Evolutionary conservation across 2,113 vertebrate species (phyloP).

Genomic region (Perca schrenkii): DNA sequence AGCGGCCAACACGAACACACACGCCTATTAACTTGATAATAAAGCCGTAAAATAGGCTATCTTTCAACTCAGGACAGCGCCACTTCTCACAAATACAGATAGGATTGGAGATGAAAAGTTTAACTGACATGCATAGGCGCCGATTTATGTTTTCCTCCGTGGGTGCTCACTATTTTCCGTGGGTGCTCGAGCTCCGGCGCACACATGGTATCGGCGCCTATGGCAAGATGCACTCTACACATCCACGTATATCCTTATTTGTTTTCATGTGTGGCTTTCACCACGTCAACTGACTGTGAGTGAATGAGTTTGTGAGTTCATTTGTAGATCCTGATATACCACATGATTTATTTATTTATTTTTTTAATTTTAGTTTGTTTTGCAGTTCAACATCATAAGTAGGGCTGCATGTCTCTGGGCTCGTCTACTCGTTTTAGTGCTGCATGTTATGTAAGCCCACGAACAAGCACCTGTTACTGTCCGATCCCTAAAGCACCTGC

Average conservation of each 20-base stretch:
- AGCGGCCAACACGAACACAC: too few species aligned
- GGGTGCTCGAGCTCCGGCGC: too few species aligned
- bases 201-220: too few species aligned
- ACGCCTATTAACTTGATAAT: too few species aligned
- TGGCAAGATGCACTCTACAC: neutral
- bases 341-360: too few species aligned
- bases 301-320: neutral
- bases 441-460: neutral
- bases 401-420: neutral
- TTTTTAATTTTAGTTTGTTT: neutral
- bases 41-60: too few species aligned
- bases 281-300: neutral
- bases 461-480: conserved; percentile 44
- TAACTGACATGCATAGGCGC: too few species aligned
- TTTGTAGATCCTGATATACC: neutral
- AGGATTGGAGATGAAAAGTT: too few species aligned
- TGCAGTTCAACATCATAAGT: neutral
- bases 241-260: neutral
- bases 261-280: neutral
- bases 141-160: too few species aligned
- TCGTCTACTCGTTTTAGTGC: neutral
- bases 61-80: too few species aligned
- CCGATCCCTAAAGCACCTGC: conserved; percentile 58
- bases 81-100: too few species aligned
- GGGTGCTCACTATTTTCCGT: too few species aligned